Evolutionary conservation across 2,888 invertebrate species (phyloP), one percentile per base, ranked within the genome.

Genomic region (Meteorus colon): DNA sequence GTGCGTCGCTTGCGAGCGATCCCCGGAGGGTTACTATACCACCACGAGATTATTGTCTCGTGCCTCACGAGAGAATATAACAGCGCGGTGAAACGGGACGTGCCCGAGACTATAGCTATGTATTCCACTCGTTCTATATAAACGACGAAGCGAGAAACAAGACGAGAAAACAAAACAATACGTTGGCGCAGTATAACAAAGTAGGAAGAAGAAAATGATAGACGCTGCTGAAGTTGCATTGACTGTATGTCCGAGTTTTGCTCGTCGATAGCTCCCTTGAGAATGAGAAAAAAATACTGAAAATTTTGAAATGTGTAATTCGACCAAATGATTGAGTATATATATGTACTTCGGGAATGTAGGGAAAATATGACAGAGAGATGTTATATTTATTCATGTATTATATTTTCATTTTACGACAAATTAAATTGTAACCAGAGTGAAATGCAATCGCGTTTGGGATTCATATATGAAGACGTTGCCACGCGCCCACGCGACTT

Each of bases 401-500:
- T 29, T 68, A 29, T 68, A 8, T 68, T 31, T 68, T 24, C 29
- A 29, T n/a, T 24, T 2, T 31, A 48, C n/a, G 48, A 27, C 45
- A 14, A 51, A 70, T 70, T 66, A n/a, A 70, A 70, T 72, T 62
- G 37, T 45, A 65, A 55, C 31, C 12, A 63, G 14, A 65, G 24
- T 59, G 72, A 77, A 75, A 77, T 74, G 75, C 75, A 75, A 78
- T 76, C 69, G 79, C 78, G 77, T 77, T 75, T 48, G 68, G 72
- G 81, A 80, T 81, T 81, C 76, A 76, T 82, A 82, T 83, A 85
- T 85, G 81, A 84, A 85, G 84, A 84, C 84, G 77, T 80, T 76
- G 77, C 74, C 69, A 79, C 70, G 84, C 85, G 84, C 86, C 85
- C 84, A 86, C 84, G 84, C 81, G 79, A 76, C 74, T 66, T 69